Percentiles rank a stretch among this genome's conserved stretches.
These are phyloP conservation scores for Nycticorax nycticorax DNA, from an alignment of 2,113 vertebrate species.

Conservation along the genomic window DNA sequence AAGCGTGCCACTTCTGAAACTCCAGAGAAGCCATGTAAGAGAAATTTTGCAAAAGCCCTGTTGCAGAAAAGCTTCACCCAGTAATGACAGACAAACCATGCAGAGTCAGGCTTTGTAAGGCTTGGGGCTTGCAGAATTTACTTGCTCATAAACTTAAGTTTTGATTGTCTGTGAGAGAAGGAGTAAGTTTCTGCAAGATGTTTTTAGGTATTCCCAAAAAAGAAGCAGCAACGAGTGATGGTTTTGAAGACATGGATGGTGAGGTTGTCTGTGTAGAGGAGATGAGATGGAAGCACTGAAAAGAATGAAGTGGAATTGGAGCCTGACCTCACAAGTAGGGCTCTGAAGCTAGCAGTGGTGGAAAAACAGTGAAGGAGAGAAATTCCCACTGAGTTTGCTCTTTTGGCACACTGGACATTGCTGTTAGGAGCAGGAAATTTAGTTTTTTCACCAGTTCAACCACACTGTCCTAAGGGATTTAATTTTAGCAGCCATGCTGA, in stretches of 20 bases:
- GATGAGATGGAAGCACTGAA: background rate
- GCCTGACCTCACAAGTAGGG: rapidly evolving
- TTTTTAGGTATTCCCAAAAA: background rate
- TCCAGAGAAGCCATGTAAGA: background rate
- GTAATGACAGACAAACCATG: background rate
- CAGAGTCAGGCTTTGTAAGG: background rate
- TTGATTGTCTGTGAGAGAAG: background rate
- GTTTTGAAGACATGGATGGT: background rate
- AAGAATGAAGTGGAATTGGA: background rate
- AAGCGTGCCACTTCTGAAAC: background rate
- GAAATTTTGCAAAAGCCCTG: background rate
- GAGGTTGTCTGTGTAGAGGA: background rate
- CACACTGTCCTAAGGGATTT: background rate
- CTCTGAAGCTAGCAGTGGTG: background rate
- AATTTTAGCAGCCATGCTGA: background rate
- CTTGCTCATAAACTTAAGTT: background rate
- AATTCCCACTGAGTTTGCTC: background rate
- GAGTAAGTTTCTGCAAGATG: background rate
- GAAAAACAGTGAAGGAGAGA: background rate
- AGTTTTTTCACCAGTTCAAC: background rate
- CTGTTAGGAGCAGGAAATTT: background rate
- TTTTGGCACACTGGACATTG: background rate
- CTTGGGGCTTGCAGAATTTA: background rate
- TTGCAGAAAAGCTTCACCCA: background rate
- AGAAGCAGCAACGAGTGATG: background rate